phyloP scores from a whole-genome alignment of 2,113 vertebrate genomes.

The Rhynchomys soricoides region DNA sequence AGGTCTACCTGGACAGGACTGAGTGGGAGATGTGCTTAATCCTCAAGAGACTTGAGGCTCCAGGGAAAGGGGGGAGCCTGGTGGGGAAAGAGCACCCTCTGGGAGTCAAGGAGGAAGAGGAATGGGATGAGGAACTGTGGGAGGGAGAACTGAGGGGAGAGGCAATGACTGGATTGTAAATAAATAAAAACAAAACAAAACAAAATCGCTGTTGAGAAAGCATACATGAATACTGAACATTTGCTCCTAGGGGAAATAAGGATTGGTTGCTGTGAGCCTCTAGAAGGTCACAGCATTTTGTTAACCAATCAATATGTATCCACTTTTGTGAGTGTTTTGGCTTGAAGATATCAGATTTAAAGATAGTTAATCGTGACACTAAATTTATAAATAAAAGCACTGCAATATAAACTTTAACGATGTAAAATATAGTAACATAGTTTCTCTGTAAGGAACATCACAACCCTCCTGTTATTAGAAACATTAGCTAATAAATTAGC shows the following conservation, averaged over 20 bases:
- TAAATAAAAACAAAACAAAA: no score
- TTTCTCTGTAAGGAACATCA: not conserved
- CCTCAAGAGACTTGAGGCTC: no score
- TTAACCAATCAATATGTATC: not conserved
- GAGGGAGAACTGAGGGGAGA: no score
- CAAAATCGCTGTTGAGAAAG: not conserved
- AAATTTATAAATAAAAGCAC: not conserved
- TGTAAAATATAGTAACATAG: not conserved
- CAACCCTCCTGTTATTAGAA: not conserved
- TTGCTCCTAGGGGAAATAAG: not conserved
- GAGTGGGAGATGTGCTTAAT: no score
- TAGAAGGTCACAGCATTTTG: not conserved
- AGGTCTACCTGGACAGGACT: no score
- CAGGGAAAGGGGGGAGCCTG: no score
- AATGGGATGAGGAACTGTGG: no score
- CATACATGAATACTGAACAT: not conserved
- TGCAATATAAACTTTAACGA: not conserved
- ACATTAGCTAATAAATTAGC: not conserved
- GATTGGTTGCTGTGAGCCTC: not conserved
- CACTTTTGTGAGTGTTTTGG: not conserved
- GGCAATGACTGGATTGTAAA: no score
- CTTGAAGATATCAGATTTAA: not conserved
- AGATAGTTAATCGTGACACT: not conserved
- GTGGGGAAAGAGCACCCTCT: no score
- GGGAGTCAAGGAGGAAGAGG: no score